These are phyloP conservation scores for Caenorhabditis virilis DNA, from an alignment of 2,888 invertebrate species.

Conservation along the genomic window DNA sequence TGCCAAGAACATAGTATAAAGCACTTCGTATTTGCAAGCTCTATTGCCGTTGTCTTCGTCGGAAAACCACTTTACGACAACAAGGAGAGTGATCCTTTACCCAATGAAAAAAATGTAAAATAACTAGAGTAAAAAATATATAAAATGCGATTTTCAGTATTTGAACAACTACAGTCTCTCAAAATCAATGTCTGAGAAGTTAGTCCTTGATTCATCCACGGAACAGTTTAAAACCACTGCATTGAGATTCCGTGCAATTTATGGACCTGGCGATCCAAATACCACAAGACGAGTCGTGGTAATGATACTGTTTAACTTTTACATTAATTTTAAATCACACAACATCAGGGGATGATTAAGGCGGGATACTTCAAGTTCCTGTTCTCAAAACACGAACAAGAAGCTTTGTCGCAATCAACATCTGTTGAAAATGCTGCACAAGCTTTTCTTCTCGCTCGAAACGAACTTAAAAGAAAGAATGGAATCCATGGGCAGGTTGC, in stretches of 20 bases:
- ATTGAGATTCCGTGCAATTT: slow-evolving; percentile 22
- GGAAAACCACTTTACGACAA: slow-evolving; percentile 21
- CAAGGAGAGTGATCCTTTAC: slow-evolving; percentile 7
- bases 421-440: slow-evolving; percentile 13
- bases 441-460: slow-evolving; percentile 15
- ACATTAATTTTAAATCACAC: no score
- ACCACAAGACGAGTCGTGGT: slow-evolving; percentile 28
- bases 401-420: slow-evolving; percentile 13
- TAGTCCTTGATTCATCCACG: slow-evolving; percentile 10
- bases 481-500: slow-evolving; percentile 15
- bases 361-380: slow-evolving; percentile 13
- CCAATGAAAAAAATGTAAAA: slow-evolving; percentile 2
- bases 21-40: slow-evolving; percentile 17
- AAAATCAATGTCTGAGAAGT: slow-evolving; percentile 18
- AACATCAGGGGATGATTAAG: no score
- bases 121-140: not conserved
- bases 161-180: slow-evolving; percentile 17
- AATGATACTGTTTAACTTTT: no score
- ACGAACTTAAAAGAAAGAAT: slow-evolving; percentile 7
- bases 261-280: slow-evolving; percentile 33
- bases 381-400: slow-evolving; percentile 17
- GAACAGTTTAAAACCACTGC: slow-evolving; percentile 12
- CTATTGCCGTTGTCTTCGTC: slow-evolving; percentile 12
- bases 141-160: slow-evolving; percentile 9
- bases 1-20: slow-evolving; percentile 4